These are phyloP conservation scores for Pollachius pollachius DNA, from an alignment of 2,113 vertebrate species.

Conservation along the genomic window DNA sequence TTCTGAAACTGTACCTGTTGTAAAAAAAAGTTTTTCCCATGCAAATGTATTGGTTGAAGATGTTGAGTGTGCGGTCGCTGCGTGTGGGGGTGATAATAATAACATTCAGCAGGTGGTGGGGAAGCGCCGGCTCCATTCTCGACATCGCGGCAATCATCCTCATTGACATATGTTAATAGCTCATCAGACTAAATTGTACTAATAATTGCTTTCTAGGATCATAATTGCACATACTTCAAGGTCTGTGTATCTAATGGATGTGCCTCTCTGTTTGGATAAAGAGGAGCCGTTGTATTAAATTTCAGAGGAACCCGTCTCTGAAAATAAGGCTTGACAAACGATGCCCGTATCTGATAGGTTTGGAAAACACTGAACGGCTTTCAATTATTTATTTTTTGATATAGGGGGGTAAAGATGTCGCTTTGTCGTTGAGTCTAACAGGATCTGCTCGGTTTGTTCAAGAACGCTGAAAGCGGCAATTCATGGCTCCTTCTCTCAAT, in stretches of 20 bases:
- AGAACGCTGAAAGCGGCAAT: too few species aligned
- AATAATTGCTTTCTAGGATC: conserved; percentile 71
- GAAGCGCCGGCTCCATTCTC: conserved; percentile 63
- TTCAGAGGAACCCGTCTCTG: conserved; percentile 32
- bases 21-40: conserved; percentile 41
- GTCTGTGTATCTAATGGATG: conserved; percentile 29
- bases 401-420: not conserved
- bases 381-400: not conserved
- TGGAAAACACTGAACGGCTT: not conserved
- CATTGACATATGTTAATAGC: conserved; percentile 75
- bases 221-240: conserved; percentile 63
- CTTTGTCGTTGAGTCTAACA: not conserved
- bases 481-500: too few species aligned
- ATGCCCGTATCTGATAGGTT: not conserved
- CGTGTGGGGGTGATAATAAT: conserved; percentile 10
- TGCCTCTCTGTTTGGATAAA: conserved; percentile 12
- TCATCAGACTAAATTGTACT: conserved; percentile 78
- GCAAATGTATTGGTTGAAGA: conserved; percentile 39
- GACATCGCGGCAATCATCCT: conserved; percentile 71
- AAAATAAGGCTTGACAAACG: conserved; percentile 26
- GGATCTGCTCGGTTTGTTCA: not conserved
- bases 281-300: conserved; percentile 39
- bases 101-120: conserved; percentile 72
- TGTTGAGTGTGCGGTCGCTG: conserved; percentile 42
- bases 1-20: conserved; percentile 38